phyloP scores from a whole-genome alignment of 2,113 vertebrate genomes.

The Myrmophylax atrothorax region DNA sequence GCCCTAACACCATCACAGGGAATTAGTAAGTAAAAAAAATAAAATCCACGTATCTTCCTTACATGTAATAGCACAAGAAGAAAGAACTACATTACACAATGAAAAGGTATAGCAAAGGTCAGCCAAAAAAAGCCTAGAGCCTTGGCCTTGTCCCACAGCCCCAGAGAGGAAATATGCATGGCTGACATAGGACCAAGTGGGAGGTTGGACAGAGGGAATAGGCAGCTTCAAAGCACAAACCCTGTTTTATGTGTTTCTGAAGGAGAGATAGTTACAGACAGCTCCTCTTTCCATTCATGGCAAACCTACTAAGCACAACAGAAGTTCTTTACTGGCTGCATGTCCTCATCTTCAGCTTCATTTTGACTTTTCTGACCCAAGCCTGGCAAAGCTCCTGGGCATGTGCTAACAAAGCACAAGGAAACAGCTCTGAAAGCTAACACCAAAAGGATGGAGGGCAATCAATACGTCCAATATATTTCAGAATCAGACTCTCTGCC shows the following conservation, averaged over 20 bases:
- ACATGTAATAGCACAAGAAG: neutral
- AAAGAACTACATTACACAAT: neutral
- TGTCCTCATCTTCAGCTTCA: neutral
- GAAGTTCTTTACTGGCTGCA: neutral
- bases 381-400: neutral
- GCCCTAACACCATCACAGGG: neutral
- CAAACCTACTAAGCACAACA: neutral
- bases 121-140: neutral
- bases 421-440: conserved; percentile 8
- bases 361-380: neutral
- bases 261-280: neutral
- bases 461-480: neutral
- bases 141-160: neutral
- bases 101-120: neutral
- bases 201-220: neutral
- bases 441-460: neutral
- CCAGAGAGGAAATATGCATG: neutral
- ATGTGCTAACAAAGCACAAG: neutral
- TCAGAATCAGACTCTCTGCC: neutral
- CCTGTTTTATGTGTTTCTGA: neutral
- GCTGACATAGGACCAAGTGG: neutral
- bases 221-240: neutral
- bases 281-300: neutral
- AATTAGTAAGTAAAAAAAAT: neutral
- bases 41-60: neutral